phyloP scores from a whole-genome alignment of 2,888 invertebrate species.

The Rotaria socialis region DNA sequence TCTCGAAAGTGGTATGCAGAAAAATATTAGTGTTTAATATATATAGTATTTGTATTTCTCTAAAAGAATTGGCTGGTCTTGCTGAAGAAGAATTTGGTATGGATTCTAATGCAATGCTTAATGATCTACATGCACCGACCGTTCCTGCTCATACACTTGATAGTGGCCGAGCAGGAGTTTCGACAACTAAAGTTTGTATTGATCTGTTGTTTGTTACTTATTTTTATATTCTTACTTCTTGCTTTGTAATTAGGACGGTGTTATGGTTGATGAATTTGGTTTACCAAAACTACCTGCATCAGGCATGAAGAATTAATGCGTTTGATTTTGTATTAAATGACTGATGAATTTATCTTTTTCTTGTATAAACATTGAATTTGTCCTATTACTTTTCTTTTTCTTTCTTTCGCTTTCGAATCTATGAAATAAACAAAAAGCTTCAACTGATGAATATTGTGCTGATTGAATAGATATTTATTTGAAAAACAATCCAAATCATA shows the following conservation, averaged over 20 bases:
- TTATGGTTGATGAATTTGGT: constrained; percentile 46
- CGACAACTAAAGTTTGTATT: background rate
- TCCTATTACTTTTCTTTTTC: background rate
- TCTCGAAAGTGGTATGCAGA: background rate
- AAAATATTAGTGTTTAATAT: background rate
- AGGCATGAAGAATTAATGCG: constrained; percentile 1
- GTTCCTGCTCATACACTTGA: constrained; percentile 29
- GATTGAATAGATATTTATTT: too few relatives aligned
- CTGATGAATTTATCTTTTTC: background rate
- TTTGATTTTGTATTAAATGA: background rate
- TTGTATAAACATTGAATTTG: background rate
- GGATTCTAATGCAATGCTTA: background rate
- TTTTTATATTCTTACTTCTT: background rate
- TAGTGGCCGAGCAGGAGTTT: background rate
- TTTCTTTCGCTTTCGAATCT: background rate
- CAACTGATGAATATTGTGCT: background rate
- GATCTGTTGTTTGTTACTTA: too few relatives aligned
- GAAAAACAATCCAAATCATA: background rate
- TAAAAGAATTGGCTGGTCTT: constrained; percentile 16
- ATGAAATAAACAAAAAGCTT: background rate
- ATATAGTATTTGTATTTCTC: background rate
- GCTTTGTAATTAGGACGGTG: constrained; percentile 23
- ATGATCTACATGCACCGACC: constrained; percentile 9
- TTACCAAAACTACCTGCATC: constrained; percentile 41
- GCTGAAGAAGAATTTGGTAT: constrained; percentile 28